These are phyloP conservation scores for Sitophilus oryzae DNA, from an alignment of 1,140 invertebrate species.

Conservation along the genomic window DNA sequence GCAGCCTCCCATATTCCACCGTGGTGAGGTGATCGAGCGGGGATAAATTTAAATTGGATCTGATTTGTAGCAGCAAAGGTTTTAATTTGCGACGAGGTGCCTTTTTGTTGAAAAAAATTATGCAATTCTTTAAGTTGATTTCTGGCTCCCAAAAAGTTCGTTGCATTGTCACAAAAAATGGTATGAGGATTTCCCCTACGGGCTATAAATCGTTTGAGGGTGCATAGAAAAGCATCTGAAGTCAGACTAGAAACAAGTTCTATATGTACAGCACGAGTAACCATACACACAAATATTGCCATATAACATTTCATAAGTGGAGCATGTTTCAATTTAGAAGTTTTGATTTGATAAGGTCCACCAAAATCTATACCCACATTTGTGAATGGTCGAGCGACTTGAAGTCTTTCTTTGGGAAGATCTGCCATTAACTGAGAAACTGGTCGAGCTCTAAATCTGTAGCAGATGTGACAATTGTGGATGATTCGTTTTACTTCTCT, in stretches of 20 bases:
- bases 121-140: constrained; percentile 9
- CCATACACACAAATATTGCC: constrained; percentile 10
- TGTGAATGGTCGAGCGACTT: background rate
- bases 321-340: background rate
- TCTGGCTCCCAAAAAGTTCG: constrained; percentile 16
- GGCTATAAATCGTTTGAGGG: constrained; percentile 34
- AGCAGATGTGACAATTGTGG: too few relatives aligned
- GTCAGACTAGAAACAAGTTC: constrained; percentile 16
- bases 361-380: constrained; percentile 2
- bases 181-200: constrained; percentile 28
- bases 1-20: constrained; percentile 34
- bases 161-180: constrained; percentile 27
- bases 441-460: background rate
- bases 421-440: background rate
- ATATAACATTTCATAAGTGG: constrained; percentile 1
- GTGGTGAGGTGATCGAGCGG: constrained; percentile 33
- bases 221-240: constrained; percentile 27
- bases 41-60: constrained; percentile 32
- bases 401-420: constrained; percentile 1
- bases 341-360: constrained; percentile 4
- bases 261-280: constrained; percentile 23
- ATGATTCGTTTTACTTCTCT: too few relatives aligned
- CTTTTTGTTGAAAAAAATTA: constrained; percentile 4
- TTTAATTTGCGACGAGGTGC: background rate
- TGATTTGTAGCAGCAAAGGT: background rate